Conservation (phyloP, 2,797 vertebrate species). For the Hypotaenidia okinawae region DNA sequence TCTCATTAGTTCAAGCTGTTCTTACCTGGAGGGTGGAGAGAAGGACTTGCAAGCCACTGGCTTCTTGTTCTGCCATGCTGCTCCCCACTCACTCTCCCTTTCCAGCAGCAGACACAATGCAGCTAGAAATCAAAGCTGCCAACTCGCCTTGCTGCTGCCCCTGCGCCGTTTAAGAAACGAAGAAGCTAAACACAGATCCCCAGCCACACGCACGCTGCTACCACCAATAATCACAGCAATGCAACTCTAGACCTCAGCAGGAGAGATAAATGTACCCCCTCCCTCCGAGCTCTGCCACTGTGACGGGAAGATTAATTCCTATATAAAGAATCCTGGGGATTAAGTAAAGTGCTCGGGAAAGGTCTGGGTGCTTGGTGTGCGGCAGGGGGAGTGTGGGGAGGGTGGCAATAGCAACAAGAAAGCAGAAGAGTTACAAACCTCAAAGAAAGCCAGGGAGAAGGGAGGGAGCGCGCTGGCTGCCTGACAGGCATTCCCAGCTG, state of each 20-base stretch:
- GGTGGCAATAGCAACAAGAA: constrained; percentile 74
- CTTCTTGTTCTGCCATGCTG: constrained; percentile 83
- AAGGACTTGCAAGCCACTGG: constrained; percentile 88
- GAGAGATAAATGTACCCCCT: constrained; percentile 74
- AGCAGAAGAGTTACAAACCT: constrained; percentile 74
- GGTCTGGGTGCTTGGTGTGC: constrained; percentile 69
- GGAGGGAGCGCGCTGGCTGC: constrained; percentile 66
- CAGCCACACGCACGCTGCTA: constrained; percentile 69
- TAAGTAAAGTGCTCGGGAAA: constrained; percentile 78
- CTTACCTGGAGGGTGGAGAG: constrained; percentile 91
- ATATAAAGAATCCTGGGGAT: constrained; percentile 84
- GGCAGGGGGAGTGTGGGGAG: constrained; percentile 59
- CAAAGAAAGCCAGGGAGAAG: constrained; percentile 72
- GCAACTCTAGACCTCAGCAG: constrained; percentile 79
- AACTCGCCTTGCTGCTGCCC: constrained; percentile 70
- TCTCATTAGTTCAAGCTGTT: constrained; percentile 40
- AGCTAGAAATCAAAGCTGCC: constrained; percentile 62
- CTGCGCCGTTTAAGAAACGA: constrained; percentile 62
- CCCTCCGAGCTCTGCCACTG: constrained; percentile 71
- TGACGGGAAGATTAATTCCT: constrained; percentile 78
- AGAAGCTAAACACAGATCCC: constrained; percentile 68
- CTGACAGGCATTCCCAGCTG: constrained; percentile 85
- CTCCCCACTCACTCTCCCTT: constrained; percentile 64
- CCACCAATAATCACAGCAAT: constrained; percentile 73
- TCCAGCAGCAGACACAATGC: constrained; percentile 64